Base-by-base conservation (phyloP, 2,888 invertebrate genomes). In the Drosophila buzzatii region DNA sequence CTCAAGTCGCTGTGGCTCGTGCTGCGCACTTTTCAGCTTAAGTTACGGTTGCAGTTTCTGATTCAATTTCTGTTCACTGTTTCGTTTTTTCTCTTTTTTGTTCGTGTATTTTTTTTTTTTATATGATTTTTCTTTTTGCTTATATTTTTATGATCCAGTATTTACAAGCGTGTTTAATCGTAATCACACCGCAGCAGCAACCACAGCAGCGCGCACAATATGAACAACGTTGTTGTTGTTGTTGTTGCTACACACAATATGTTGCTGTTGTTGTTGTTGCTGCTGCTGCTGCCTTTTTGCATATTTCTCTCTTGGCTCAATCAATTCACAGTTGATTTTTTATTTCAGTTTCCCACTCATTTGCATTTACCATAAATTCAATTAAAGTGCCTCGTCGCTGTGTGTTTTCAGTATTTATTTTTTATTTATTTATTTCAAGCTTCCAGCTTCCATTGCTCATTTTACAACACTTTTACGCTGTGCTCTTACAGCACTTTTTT, bases 111-210 rank as follows among this genome's bases (percentile, higher is more conserved):
- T 27, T 6, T 27, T 27, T 27, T 37, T 55, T 63, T 18, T 58
- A 53, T 41, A 4, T 33, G 33, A 51, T 57, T 49, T 44, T 57
- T 45, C 18, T 57, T 64, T 55, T 72, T 52, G 53, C 52, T 52
- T 35, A 42, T 45, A 52, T 63, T 65, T 67, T 79, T 72, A 70
- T 70, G 81, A 78, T 85, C 74, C 86, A 89, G 85, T 85, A 86
- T 89, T 86, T 86, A 89, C 82, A 86, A 84, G 87, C 89, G 78
- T 89, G 89, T 80, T 86, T 86, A 87, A 86, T 89, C 82, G 89
- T 84, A 81, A 84, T 86, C 81, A 79, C 73, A 61, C 62, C 70
- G 57, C 57, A 71, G 66, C 66, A 69, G 57, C 57, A 71, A 67
- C 42, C 70, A 8, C 60, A 59, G 68, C 63, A 61, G 69, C 65